phyloP scores from a whole-genome alignment of 2,113 vertebrate genomes.

The Thunnus thynnus region DNA sequence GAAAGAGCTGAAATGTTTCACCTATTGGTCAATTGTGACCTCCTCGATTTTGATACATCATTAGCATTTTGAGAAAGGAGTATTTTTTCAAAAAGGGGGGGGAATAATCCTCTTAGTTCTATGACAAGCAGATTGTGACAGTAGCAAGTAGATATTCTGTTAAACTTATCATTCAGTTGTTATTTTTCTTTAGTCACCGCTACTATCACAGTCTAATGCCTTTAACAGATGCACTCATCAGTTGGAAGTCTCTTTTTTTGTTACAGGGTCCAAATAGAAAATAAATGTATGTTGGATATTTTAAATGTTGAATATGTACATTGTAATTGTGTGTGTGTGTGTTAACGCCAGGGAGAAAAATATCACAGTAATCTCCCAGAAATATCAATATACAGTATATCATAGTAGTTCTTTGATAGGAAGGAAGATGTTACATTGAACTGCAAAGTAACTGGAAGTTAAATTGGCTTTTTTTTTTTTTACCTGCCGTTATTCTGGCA shows the following conservation, averaged over 20 bases:
- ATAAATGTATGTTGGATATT: not conserved
- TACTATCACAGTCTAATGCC: constrained; percentile 14
- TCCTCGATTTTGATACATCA: constrained; percentile 4
- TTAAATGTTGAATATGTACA: constrained; percentile 21
- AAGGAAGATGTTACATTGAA: not conserved
- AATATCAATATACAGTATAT: not conserved
- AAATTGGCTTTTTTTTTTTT: not conserved
- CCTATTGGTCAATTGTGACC: not conserved
- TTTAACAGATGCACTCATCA: constrained; percentile 2
- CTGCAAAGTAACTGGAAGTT: not conserved
- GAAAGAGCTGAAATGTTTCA: constrained; percentile 27
- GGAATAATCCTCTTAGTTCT: not conserved
- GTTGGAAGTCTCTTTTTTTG: not conserved
- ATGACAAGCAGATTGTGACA: not conserved
- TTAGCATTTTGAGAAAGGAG: not conserved
- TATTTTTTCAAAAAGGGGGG: not conserved
- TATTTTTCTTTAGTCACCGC: not conserved
- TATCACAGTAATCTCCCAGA: not conserved
- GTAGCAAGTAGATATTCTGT: constrained; percentile 26
- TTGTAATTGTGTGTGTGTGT: not conserved
- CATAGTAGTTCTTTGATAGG: not conserved
- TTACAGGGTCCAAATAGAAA: not conserved
- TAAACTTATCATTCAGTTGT: not conserved
- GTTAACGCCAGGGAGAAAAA: not conserved
- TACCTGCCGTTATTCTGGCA: no score